Base-by-base conservation (phyloP, 2,888 invertebrate genomes). In the Pseudoips prasinana region DNA sequence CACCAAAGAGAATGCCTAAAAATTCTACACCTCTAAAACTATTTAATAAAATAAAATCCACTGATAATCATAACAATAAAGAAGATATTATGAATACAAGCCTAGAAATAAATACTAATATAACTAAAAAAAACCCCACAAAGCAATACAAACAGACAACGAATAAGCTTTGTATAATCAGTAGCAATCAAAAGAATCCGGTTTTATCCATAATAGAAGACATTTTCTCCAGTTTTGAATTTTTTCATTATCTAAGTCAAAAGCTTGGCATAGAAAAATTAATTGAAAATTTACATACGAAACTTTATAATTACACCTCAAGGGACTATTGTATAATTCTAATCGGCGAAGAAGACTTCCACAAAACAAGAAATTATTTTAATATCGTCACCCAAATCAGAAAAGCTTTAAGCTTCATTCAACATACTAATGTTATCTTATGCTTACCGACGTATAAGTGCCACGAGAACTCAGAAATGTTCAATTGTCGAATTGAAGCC, bases 391-490 rank as follows among this genome's bases (percentile, higher is more conserved):
- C n/a, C n/a, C n/a, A n/a, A n/a, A 5, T 18, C 6, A 18, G 18
- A 18, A 7, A 29, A 1, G 9, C 7, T 9, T 17, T 34, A 22
- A n/a, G 18, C 8, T 10, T 0, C n/a, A 11, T 24, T 1, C 7
- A 17, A 4, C 28, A 34, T 10, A 34, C 33, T n/a, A 34, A 34
- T 25, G 7, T 34, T 10, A 22, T 34, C 2, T 8, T 34, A 10
- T 34, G 34, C 14, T 7, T 29, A 25, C 34, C 34, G 1, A 34
- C 29, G 8, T 34, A 19, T 14, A 29, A 28, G 14, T 34, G 8
- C 8, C 9, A 18, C 14, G 1, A 22, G 10, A 22, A 14, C 10
- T 23, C 10, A n/a, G 7, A 10, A 18, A 29, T 34, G 29, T 25
- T 11, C 22, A 29, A 29, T 10, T 25, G 25, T 24, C 1, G 29